Conservation (phyloP, 2,888 invertebrate genomes). For the Chouioia cunea region DNA sequence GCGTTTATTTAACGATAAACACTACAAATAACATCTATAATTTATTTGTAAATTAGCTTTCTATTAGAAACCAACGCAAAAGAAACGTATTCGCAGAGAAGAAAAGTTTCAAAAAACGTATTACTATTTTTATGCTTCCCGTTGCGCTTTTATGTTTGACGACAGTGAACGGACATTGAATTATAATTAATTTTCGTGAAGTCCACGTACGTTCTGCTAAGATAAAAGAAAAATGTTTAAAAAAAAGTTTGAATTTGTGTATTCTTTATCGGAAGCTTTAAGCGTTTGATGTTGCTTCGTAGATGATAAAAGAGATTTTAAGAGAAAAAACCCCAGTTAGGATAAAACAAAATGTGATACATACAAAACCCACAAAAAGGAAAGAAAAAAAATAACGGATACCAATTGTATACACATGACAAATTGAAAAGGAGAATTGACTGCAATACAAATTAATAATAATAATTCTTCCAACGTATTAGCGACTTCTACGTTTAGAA, state of each 20-base stretch:
- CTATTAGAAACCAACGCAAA: not conserved
- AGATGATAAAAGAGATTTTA: constrained; percentile 43
- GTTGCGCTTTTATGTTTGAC: constrained; percentile 12
- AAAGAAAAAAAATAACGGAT: constrained; percentile 31
- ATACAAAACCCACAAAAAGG: constrained; percentile 43
- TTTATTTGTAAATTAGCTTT: constrained; percentile 9
- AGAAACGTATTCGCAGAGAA: not conserved
- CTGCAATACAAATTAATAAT: constrained; percentile 16
- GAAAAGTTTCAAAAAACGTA: too few species aligned
- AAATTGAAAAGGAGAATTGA: constrained; percentile 28
- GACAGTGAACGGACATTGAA: constrained; percentile 37
- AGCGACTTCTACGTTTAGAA: constrained; percentile 29
- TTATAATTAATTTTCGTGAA: constrained; percentile 42
- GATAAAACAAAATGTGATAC: constrained; percentile 48
- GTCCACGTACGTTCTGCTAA: constrained; percentile 29
- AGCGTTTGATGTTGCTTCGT: constrained; percentile 49
- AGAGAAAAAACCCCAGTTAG: constrained; percentile 44
- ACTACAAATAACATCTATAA: not conserved
- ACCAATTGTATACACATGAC: not conserved
- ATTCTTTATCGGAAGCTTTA: constrained; percentile 46
- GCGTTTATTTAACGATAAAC: constrained; percentile 20
- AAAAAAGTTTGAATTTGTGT: constrained; percentile 40
- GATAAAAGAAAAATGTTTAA: constrained; percentile 19
- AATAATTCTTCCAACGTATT: constrained; percentile 2
- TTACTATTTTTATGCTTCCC: too few species aligned